A percentile compares a stretch with the other conserved stretches of the same genome.
phyloP scores from a whole-genome alignment of 1,140 invertebrate species.

The Drosophila mauritiana region DNA sequence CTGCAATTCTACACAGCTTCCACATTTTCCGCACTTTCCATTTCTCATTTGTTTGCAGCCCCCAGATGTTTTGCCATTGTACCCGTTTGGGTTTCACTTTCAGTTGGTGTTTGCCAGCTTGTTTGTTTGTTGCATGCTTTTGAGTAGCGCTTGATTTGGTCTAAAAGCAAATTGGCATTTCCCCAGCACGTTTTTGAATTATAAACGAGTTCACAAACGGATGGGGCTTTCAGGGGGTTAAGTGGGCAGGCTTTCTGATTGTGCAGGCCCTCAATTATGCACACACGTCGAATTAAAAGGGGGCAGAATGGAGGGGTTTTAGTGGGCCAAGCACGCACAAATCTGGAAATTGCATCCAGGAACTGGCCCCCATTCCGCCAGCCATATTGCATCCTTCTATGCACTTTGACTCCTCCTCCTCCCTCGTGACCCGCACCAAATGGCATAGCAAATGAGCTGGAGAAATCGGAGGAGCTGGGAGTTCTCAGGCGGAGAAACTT shows the following conservation, averaged over 20 bases:
- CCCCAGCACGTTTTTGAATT: slow-evolving; percentile 51
- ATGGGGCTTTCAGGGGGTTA: neutral
- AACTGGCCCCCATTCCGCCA: slow-evolving; percentile 1
- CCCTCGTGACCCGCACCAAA: slow-evolving; percentile 21
- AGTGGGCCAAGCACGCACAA: slow-evolving; percentile 25
- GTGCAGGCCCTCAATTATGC: slow-evolving; percentile 63
- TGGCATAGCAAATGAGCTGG: slow-evolving; percentile 50
- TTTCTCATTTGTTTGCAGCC: too few species aligned
- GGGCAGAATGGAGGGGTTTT: neutral
- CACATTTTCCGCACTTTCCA: neutral
- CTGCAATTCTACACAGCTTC: slow-evolving; percentile 50
- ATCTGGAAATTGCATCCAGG: slow-evolving; percentile 47
- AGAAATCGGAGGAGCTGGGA: neutral
- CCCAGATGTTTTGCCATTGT: neutral
- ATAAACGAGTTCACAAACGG: slow-evolving; percentile 8
- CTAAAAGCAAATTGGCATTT: slow-evolving; percentile 55
- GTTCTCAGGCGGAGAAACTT: neutral
- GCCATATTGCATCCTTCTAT: slow-evolving; percentile 2
- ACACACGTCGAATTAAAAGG: slow-evolving; percentile 17
- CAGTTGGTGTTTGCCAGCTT: neutral
- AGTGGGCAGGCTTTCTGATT: neutral
- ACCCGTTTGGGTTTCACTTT: slow-evolving; percentile 4
- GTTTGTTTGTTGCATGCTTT: slow-evolving; percentile 18
- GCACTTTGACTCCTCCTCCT: neutral
- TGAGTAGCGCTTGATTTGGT: slow-evolving; percentile 32